Percentiles rank a stretch among this genome's conserved stretches.
These are phyloP conservation scores for Ascaphus truei DNA, from an alignment of 2,113 vertebrate species.

Conservation along the genomic window DNA sequence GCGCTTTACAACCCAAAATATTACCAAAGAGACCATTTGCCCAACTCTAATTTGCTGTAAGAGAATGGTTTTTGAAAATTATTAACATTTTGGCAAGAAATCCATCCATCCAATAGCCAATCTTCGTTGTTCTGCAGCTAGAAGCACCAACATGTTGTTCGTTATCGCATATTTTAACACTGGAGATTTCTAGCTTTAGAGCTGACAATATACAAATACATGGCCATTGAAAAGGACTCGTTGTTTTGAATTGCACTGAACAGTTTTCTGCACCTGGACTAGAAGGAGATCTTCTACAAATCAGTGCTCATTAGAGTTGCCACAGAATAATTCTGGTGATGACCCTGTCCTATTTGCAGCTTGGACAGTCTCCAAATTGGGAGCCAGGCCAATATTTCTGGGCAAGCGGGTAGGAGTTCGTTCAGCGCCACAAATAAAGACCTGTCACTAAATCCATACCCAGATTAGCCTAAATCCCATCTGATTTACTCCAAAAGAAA, in stretches of 20 bases:
- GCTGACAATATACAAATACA: too few species aligned
- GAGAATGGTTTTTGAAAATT: constrained; percentile 6
- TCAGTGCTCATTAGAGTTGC: not conserved
- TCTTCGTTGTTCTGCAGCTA: too few species aligned
- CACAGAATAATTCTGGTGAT: not conserved
- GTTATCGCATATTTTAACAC: too few species aligned
- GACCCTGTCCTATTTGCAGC: not conserved
- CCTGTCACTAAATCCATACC: constrained; percentile 3
- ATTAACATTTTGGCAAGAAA: constrained; percentile 9
- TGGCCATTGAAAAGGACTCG: too few species aligned
- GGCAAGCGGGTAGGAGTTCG: not conserved
- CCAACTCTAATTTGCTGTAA: not conserved
- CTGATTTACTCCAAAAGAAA: not conserved
- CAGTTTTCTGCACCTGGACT: too few species aligned
- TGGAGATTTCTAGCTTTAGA: too few species aligned
- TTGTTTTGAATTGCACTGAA: too few species aligned
- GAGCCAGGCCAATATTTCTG: not conserved
- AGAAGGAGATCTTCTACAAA: not conserved
- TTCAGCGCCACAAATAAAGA: not conserved
- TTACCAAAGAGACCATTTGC: constrained; percentile 4
- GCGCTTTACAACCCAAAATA: constrained; percentile 21
- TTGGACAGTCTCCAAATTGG: not conserved
- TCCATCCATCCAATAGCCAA: not conserved
- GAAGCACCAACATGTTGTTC: too few species aligned
- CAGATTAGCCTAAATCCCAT: not conserved